Conservation (phyloP, 2,888 invertebrate genomes). For the Rambutsinella grinnellia region DNA sequence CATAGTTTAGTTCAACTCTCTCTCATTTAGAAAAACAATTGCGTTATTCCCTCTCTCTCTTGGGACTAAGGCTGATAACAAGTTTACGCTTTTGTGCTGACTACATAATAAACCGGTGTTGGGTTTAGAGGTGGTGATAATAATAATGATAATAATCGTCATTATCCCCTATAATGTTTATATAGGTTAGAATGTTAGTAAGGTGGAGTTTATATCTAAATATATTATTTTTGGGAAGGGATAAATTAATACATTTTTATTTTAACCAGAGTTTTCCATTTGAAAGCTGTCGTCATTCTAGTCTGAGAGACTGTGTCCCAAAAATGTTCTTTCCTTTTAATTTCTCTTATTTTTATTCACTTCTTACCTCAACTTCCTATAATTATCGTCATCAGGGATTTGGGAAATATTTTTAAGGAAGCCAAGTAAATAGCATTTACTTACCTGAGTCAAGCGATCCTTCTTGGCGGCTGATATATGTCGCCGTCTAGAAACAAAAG, state of each 20-base stretch:
- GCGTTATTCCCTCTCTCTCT: neutral
- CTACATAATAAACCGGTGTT: neutral
- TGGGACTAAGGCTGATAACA: constrained; percentile 29
- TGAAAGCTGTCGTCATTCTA: constrained; percentile 49
- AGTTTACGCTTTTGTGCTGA: constrained; percentile 47
- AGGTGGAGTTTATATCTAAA: constrained; percentile 23
- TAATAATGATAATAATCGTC: constrained; percentile 37
- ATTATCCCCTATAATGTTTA: neutral
- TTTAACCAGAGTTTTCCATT: constrained; percentile 53
- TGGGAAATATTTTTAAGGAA: constrained; percentile 21
- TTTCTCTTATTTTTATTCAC: constrained; percentile 3
- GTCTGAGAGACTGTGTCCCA: neutral
- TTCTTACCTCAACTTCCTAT: constrained; percentile 28
- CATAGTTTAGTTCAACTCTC: no score
- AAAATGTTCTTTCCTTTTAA: neutral
- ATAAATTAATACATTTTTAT: constrained; percentile 51
- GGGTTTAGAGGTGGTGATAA: constrained; percentile 13
- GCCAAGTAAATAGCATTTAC: constrained; percentile 26
- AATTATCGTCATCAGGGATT: constrained; percentile 25
- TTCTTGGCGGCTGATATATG: constrained; percentile 27
- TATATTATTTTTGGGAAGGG: constrained; percentile 36
- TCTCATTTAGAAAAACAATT: no score
- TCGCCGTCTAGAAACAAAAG: constrained; percentile 56
- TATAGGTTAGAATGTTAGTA: neutral
- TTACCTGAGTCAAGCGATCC: constrained; percentile 9